A percentile compares a stretch with the other conserved stretches of the same genome.
Evolutionary conservation across 92 coral and sea anemone species (phyloP).

Genomic region (Bergia puertoricense): DNA sequence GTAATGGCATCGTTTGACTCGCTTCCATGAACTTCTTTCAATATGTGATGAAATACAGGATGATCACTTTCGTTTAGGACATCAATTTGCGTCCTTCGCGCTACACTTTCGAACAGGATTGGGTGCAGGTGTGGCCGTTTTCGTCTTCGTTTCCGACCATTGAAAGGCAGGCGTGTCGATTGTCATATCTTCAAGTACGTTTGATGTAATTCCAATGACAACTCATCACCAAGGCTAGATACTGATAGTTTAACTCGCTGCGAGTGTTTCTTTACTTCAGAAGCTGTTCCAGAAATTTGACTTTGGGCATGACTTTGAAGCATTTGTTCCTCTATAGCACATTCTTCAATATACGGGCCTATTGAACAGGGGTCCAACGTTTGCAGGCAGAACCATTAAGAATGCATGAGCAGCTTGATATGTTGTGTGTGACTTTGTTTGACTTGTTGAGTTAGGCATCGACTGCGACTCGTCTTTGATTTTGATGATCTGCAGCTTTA

Average conservation of each 20-base stretch:
- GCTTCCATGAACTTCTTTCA: conserved; percentile 51
- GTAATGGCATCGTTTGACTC: too few species aligned
- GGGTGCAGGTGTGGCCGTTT: conserved; percentile 62
- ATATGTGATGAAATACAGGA: conserved; percentile 57
- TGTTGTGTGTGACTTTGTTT: conserved; percentile 5
- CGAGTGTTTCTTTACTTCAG: conserved; percentile 35
- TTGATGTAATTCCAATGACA: conserved; percentile 36
- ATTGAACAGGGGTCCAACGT: not conserved
- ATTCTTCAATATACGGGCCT: conserved; percentile 42
- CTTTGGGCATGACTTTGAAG: conserved; percentile 43
- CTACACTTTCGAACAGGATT: conserved; percentile 52
- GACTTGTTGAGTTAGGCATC: not conserved
- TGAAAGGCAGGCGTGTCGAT: conserved; percentile 36
- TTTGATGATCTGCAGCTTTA: too few species aligned
- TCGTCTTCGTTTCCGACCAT: conserved; percentile 30
- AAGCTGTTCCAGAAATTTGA: conserved; percentile 54
- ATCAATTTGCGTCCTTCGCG: conserved; percentile 56
- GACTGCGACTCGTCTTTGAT: too few species aligned
- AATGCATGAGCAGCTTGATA: conserved; percentile 6
- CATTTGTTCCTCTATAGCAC: conserved; percentile 44
- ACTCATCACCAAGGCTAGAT: conserved; percentile 19
- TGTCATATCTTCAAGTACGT: conserved; percentile 61
- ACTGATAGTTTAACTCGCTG: conserved; percentile 1
- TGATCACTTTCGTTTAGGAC: conserved; percentile 68
- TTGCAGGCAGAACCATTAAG: conserved; percentile 53